Base-by-base conservation (phyloP, 2,888 invertebrate genomes). In the Polymixis lichenea region DNA sequence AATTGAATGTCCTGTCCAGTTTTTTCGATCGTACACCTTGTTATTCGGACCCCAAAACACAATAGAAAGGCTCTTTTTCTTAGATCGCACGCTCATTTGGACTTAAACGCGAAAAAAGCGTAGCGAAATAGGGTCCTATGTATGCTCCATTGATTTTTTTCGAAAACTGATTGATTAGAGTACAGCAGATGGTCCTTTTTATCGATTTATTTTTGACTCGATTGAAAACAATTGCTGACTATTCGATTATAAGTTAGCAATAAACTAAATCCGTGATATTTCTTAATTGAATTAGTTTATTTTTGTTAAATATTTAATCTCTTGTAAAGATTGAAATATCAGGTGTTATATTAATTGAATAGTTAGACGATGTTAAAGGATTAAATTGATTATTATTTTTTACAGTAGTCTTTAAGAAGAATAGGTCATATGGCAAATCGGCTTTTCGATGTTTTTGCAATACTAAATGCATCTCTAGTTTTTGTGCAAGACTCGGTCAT, bases 1-100 rank as follows among this genome's bases (percentile, higher is more conserved):
- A 94, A 95, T 95, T 94, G 93, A 94, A 95, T 91, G 90, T 93
- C 91, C 92, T 92, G 91, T 72, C 76, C 76, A 56, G 56, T 89
- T 91, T 92, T 93, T 92, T 92, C 87, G 72, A 72, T 84, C 75
- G 82, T 80, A 90, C 91, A 91, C 89, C 93, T 92, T 89, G 93
- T 92, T 93, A 93, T 90, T 86, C 88, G 89, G 90, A 79, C 72
- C 84, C 82, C 83, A 65, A 77, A 15, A 62, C 72, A 85, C 87
- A 89, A 89, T 82, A 87, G 90, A 89, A 89, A 89, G 89, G 84
- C 75, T 87, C 87, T 87, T 88, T 90, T 90, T 90, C 88, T 83
- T 79, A 82, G 67, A 87, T 84, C 76, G 80, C 83, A 85, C 86
- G 87, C 87, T 84, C 77, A 70, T 86, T 83, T 83, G 69, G 78